Base-by-base conservation (phyloP, 2,888 invertebrate species). In the Lasioglossum vierecki region DNA sequence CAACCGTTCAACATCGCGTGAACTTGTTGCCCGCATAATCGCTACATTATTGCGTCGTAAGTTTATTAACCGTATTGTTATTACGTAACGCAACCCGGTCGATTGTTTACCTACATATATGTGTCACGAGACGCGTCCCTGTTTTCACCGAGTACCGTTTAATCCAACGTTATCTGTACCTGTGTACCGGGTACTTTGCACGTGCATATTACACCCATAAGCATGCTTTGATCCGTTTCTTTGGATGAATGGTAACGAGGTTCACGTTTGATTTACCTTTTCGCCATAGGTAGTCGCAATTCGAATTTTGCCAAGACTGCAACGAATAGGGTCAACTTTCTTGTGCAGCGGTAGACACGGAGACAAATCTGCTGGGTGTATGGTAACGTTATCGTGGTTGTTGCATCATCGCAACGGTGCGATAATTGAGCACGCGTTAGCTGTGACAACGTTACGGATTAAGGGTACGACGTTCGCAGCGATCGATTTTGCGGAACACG, bases 1-100 rank as follows among this genome's bases (percentile, higher is more conserved):
- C 82, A 75, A 86, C 75, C 71, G 80, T 39, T 18, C 80, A 78
- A 74, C 82, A 80, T 74, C 76, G 85, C 79, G 77, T 78, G 83
- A 89, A 86, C 85, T 88, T 82, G 82, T 84, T 84, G 82, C 82
- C 80, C 57, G 79, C 66, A 75, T 82, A 77, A 79, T 80, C 78
- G 44, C 60, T 53, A 74, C 30, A 74, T 72, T 80, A 88, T 81
- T 80, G 78, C 84, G 88, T 79, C 57, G 76, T 79, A 83, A 77
- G 81, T 86, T 85, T 90, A 83, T 88, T 81, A 81, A 63, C 82
- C 80, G 74, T 78, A 46, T 83, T 89, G 66, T 76, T 73, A 57
- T 90, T 88, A 88, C 80, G 77, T 79, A 85, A 90, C 44, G 30
- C 70, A 66, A 26, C 63, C 57, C 57, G 60, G 68, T 73, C 75